These are phyloP conservation scores for Calycopis cecrops DNA, from an alignment of 1,140 invertebrate species.

Conservation along the genomic window DNA sequence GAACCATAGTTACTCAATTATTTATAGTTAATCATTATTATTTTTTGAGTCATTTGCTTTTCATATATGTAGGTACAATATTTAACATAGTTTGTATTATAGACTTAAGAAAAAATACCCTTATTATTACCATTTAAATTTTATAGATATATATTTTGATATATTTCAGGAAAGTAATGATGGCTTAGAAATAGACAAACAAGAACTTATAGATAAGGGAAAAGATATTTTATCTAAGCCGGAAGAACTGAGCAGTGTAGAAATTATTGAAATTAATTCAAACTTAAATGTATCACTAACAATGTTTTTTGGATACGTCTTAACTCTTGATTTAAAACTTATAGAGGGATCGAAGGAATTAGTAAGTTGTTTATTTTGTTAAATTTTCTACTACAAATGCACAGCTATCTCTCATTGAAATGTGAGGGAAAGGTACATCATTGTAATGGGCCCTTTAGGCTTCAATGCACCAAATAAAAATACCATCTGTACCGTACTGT, in stretches of 20 bases:
- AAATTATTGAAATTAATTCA: constrained; percentile 25
- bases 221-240: constrained; percentile 34
- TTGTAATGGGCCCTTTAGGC: too few relatives aligned
- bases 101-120: too few relatives aligned
- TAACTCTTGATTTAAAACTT: constrained; percentile 40
- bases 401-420: too few relatives aligned
- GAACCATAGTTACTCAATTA: too few relatives aligned
- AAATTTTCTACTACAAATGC: neutral
- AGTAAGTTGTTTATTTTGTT: constrained; percentile 31
- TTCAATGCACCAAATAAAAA: too few relatives aligned
- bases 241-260: constrained; percentile 33
- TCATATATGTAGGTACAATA: too few relatives aligned
- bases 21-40: neutral
- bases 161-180: constrained; percentile 45
- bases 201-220: constrained; percentile 40
- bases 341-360: constrained; percentile 39
- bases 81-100: too few relatives aligned
- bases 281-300: constrained; percentile 33
- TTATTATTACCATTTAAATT: too few relatives aligned
- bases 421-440: too few relatives aligned
- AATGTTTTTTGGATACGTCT: constrained; percentile 35
- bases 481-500: too few relatives aligned
- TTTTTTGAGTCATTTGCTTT: neutral
- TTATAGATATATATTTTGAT: constrained; percentile 3
- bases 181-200: constrained; percentile 36